phyloP scores from a whole-genome alignment of 2,888 invertebrate genomes.

The Apocheima hispidaria region DNA sequence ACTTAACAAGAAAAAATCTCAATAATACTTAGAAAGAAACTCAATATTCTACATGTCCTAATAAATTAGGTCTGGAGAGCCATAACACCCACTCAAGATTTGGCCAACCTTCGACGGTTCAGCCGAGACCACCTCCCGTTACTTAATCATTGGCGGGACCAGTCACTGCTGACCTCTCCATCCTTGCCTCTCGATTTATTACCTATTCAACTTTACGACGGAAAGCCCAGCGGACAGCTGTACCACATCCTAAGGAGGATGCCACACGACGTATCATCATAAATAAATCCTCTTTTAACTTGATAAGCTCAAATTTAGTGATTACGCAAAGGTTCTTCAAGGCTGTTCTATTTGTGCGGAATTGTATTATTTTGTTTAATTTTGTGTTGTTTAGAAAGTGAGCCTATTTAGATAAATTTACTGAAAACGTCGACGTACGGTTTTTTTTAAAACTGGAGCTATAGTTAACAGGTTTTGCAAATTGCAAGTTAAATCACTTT shows the following conservation, averaged over 20 bases:
- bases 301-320: background rate
- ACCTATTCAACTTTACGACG: conserved; percentile 59
- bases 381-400: too few species aligned
- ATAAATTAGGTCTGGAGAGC: conserved; percentile 26
- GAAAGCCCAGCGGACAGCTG: conserved; percentile 49
- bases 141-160: conserved; percentile 29
- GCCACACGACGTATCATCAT: conserved; percentile 2
- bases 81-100: conserved; percentile 29
- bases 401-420: background rate
- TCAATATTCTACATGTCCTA: background rate
- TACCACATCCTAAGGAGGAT: conserved; percentile 21
- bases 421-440: background rate
- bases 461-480: too few species aligned
- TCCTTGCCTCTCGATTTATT: conserved; percentile 57
- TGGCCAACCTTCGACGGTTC: conserved; percentile 25
- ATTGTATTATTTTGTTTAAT: background rate
- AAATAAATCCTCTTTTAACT: conserved; percentile 2
- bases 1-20: background rate
- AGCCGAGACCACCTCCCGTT: conserved; percentile 14
- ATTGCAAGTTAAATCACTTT: too few species aligned
- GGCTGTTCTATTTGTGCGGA: background rate
- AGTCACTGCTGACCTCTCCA: conserved; percentile 33
- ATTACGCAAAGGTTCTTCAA: background rate
- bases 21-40: background rate
- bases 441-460: too few species aligned